Conservation (phyloP, 2,888 invertebrate genomes). For the Heliothis peltigera region DNA sequence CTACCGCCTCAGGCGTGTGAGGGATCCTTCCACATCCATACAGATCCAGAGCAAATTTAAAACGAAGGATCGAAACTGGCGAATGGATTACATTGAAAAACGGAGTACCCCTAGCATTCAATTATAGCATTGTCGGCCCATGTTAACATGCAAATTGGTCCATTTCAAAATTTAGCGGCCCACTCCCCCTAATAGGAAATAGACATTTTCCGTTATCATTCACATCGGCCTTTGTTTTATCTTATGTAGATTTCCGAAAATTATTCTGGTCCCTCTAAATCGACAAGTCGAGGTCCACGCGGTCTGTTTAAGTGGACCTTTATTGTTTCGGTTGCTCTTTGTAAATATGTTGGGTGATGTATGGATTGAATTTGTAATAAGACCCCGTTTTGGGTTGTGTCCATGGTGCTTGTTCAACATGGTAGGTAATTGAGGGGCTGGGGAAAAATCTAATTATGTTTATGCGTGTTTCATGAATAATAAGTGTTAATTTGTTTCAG, state of each 20-base stretch:
- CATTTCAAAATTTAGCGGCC: constrained; percentile 80
- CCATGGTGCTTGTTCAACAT: constrained; percentile 19
- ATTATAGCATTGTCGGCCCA: constrained; percentile 78
- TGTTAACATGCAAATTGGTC: constrained; percentile 87
- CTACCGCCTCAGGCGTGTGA: constrained; percentile 22
- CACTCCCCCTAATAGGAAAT: constrained; percentile 82
- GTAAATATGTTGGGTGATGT: constrained; percentile 54
- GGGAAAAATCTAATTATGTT: constrained; percentile 21
- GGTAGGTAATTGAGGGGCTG: constrained; percentile 19
- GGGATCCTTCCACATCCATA: constrained; percentile 16
- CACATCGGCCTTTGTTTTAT: constrained; percentile 80
- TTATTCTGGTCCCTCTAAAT: constrained; percentile 75
- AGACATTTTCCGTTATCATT: constrained; percentile 82
- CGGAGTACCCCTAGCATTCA: constrained; percentile 71
- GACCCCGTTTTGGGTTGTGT: constrained; percentile 2
- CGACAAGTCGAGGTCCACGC: constrained; percentile 65
- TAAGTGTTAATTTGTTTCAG: not conserved
- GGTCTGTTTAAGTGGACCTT: constrained; percentile 58
- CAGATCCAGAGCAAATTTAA: constrained; percentile 69
- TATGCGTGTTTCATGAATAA: constrained; percentile 5
- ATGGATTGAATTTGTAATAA: constrained; percentile 44
- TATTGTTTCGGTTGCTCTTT: constrained; percentile 57
- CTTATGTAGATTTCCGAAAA: constrained; percentile 75
- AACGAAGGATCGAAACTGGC: constrained; percentile 68
- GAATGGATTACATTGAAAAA: constrained; percentile 77